These are phyloP conservation scores for Drosophila emarginata DNA, from an alignment of 2,888 invertebrate species.

Conservation along the genomic window DNA sequence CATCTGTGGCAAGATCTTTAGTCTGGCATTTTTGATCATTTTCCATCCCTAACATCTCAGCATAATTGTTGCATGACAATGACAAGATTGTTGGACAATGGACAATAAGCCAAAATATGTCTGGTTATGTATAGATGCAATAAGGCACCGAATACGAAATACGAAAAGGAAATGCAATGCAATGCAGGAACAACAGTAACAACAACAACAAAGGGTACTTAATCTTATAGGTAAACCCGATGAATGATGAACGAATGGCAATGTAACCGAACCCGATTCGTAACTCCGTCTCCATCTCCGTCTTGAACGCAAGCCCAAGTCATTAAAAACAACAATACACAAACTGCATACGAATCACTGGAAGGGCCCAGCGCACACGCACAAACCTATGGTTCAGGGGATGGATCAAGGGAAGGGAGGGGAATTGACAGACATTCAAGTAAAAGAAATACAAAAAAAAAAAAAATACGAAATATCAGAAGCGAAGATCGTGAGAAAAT, in stretches of 20 bases:
- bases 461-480: conserved; percentile 75
- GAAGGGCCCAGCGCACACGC: conserved; percentile 49
- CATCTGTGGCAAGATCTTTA: background rate
- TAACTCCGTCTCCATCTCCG: conserved; percentile 34
- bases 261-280: conserved; percentile 62
- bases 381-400: conserved; percentile 18
- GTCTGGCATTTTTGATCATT: conserved; percentile 12
- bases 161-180: conserved; percentile 51
- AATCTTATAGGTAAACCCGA: conserved; percentile 74
- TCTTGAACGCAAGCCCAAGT: conserved; percentile 73
- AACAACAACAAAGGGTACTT: conserved; percentile 67
- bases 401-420: conserved; percentile 19
- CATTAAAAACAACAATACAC: conserved; percentile 75
- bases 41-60: conserved; percentile 30
- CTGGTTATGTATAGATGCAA: conserved; percentile 28
- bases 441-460: conserved; percentile 37
- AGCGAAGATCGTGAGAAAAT: conserved; percentile 83
- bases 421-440: conserved; percentile 15
- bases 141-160: conserved; percentile 45
- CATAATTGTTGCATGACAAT: conserved; percentile 52
- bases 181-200: conserved; percentile 18
- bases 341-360: conserved; percentile 77
- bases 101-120: conserved; percentile 55
- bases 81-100: conserved; percentile 47
- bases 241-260: conserved; percentile 73